Conservation (phyloP, 2,113 vertebrate genomes). For the Malurus alboscapulatus region DNA sequence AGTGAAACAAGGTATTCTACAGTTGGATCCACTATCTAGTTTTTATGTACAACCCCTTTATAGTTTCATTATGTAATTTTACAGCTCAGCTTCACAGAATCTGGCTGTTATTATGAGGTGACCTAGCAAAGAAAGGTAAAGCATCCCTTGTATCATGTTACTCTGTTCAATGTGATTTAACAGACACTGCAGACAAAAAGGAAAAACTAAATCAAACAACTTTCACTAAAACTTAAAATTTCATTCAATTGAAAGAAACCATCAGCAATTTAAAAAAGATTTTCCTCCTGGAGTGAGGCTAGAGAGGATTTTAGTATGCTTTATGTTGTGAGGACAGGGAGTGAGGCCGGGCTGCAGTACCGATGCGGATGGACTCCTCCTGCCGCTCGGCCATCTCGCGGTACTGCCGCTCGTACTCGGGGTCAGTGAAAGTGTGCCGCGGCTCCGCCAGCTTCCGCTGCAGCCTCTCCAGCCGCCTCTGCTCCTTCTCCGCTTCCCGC, state of each 20-base stretch:
- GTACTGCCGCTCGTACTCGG: conserved; percentile 87
- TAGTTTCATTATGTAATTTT: background rate
- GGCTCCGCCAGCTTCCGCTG: conserved; percentile 88
- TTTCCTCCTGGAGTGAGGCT: background rate
- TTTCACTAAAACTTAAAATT: background rate
- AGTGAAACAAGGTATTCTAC: background rate
- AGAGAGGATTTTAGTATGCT: background rate
- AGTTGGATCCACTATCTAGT: background rate
- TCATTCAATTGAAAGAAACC: background rate
- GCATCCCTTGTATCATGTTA: rapidly evolving
- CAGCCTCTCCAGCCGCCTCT: conserved; percentile 85
- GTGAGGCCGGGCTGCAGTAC: conserved; percentile 7
- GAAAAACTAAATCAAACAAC: background rate
- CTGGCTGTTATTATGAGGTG: background rate
- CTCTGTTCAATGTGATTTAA: rapidly evolving
- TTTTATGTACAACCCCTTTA: background rate
- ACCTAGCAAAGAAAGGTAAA: background rate
- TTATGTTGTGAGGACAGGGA: background rate
- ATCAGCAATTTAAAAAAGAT: too few relatives aligned
- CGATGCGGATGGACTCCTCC: conserved; percentile 93
- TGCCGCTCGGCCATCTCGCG: conserved; percentile 89
- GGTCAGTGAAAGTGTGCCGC: conserved; percentile 81
- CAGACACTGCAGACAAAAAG: background rate
- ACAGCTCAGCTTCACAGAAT: background rate
- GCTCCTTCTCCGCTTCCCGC: conserved; percentile 91